Conservation (phyloP, 2,888 invertebrate genomes). For the Pterostichus madidus region DNA sequence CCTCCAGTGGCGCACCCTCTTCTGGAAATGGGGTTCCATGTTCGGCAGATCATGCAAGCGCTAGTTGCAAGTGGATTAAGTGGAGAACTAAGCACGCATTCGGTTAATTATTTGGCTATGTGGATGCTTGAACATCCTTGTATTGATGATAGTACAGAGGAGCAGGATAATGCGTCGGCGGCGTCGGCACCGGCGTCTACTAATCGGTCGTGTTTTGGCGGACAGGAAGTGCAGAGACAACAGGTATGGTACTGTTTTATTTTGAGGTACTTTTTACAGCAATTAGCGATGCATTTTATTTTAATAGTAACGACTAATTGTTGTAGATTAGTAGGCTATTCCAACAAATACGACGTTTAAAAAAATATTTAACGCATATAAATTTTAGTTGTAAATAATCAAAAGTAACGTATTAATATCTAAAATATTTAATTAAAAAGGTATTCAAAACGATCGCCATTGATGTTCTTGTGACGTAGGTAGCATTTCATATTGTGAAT, state of each 20-base stretch:
- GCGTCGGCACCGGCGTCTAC: slow-evolving; percentile 50
- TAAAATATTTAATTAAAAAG: no score
- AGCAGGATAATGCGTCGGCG: slow-evolving; percentile 53
- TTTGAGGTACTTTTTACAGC: background rate
- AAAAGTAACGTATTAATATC: no score
- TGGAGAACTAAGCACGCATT: slow-evolving; percentile 75
- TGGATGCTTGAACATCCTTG: slow-evolving; percentile 84
- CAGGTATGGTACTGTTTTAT: slow-evolving; percentile 23
- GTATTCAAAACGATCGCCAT: no score
- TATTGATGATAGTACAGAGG: slow-evolving; percentile 71
- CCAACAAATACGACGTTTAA: no score
- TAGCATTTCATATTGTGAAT: no score
- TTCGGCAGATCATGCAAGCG: slow-evolving; percentile 80
- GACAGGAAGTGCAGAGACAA: slow-evolving; percentile 41
- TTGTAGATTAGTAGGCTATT: no score
- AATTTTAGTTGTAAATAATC: no score
- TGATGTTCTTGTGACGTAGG: no score
- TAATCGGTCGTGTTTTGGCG: slow-evolving; percentile 42
- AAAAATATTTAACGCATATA: no score
- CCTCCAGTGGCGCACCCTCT: slow-evolving; percentile 79
- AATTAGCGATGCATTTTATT: no score
- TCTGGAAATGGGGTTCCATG: slow-evolving; percentile 82
- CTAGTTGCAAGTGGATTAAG: slow-evolving; percentile 78
- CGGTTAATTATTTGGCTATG: slow-evolving; percentile 81
- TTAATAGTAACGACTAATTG: no score